A percentile compares a stretch with the other conserved stretches of the same genome.
phyloP scores from a whole-genome alignment of 37 sponge, comb jelly and placozoan genomes.

The Cladorhizidae sp. region DNA sequence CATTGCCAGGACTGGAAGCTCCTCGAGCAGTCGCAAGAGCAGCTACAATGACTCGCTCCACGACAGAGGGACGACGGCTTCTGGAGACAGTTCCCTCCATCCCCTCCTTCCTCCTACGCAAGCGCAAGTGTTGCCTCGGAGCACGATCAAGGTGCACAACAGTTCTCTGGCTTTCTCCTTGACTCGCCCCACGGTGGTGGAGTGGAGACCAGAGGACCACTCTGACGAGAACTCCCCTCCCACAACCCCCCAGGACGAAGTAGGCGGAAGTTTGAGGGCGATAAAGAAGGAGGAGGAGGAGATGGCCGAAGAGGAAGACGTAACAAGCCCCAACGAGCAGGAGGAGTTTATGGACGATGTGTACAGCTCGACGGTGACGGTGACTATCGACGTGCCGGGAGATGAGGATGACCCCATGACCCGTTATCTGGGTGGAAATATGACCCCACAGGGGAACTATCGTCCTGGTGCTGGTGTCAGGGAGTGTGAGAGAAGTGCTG shows the following conservation, averaged over 20 bases:
- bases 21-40: constrained; percentile 26
- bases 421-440: not conserved
- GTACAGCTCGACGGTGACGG: constrained; percentile 17
- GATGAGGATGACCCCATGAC: not conserved
- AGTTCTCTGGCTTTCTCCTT: not conserved
- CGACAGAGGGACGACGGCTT: not conserved
- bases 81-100: not conserved
- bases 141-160: not conserved
- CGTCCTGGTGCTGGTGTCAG: not conserved
- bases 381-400: constrained; percentile 22
- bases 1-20: not conserved
- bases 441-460: no score
- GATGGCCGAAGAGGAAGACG: not conserved
- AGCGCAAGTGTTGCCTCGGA: not conserved
- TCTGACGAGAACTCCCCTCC: not conserved
- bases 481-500: not conserved
- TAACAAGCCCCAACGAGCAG: not conserved
- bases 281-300: not conserved
- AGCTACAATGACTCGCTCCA: not conserved
- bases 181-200: not conserved
- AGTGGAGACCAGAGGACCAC: constrained; percentile 4
- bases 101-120: not conserved
- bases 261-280: not conserved
- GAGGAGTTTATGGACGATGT: not conserved
- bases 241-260: not conserved